Percentiles rank a stretch among this genome's conserved stretches.
These are phyloP conservation scores for Menidia menidia DNA, from an alignment of 2,797 vertebrate species.

Conservation along the genomic window DNA sequence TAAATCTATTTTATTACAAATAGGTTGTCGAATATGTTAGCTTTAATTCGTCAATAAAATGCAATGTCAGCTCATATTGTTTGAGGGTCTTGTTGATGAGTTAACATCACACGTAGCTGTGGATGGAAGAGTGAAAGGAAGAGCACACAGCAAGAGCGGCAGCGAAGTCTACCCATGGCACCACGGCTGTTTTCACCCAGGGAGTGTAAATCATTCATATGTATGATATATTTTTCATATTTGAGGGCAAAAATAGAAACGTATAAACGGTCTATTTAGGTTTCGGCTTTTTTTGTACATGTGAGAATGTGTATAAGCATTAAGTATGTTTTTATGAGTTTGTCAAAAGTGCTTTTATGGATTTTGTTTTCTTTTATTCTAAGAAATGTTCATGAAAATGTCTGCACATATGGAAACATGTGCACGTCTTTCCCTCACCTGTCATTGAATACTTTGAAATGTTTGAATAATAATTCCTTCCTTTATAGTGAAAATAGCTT, in stretches of 20 bases:
- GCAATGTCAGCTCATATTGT: not conserved
- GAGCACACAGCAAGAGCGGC: slow-evolving; percentile 41
- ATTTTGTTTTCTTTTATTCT: too few species aligned
- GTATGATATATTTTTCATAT: not conserved
- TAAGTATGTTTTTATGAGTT: slow-evolving; percentile 47
- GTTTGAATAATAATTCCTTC: slow-evolving; percentile 15
- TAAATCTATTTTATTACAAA: not conserved
- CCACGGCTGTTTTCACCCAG: slow-evolving; percentile 33
- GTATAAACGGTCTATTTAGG: not conserved
- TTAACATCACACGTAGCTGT: slow-evolving; percentile 15
- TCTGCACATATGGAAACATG: slow-evolving; percentile 7
- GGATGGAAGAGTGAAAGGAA: slow-evolving; percentile 51
- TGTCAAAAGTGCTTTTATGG: slow-evolving; percentile 23
- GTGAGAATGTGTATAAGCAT: slow-evolving; percentile 9
- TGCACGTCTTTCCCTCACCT: not conserved
- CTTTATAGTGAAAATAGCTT: slow-evolving; percentile 17
- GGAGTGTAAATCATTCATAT: not conserved
- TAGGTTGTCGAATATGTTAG: not conserved
- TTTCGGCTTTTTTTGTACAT: slow-evolving; percentile 2
- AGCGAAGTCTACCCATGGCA: slow-evolving; percentile 32
- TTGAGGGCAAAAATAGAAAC: not conserved
- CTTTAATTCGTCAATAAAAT: not conserved
- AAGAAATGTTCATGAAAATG: slow-evolving; percentile 9
- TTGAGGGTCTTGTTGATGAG: not conserved
- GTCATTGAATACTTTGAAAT: slow-evolving; percentile 14